These are phyloP conservation scores for Ips nitidus DNA, from an alignment of 1,140 invertebrate species.

Conservation along the genomic window DNA sequence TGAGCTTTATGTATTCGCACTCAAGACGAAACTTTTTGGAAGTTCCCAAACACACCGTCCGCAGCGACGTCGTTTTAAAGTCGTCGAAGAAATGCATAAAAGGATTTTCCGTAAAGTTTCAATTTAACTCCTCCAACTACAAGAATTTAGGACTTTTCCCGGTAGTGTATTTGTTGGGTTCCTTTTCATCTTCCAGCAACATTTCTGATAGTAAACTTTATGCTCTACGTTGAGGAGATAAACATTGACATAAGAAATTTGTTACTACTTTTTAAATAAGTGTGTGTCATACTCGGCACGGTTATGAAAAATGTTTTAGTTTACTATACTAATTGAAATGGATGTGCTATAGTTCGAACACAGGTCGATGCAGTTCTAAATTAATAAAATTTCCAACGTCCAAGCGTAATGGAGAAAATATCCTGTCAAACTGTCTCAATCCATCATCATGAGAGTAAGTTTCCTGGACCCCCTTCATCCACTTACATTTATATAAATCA, in stretches of 20 bases:
- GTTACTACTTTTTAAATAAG: too few species aligned
- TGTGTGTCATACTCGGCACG: too few species aligned
- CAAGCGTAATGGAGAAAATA: slow-evolving; percentile 31
- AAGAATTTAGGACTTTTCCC: not conserved
- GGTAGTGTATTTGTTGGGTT: too few species aligned
- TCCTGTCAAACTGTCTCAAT: slow-evolving; percentile 34
- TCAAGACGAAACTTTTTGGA: slow-evolving; percentile 1
- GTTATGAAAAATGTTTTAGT: too few species aligned
- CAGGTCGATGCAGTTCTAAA: too few species aligned
- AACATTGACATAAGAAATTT: too few species aligned
- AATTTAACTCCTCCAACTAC: slow-evolving; percentile 10
- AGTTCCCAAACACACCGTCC: slow-evolving; percentile 9
- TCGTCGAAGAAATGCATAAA: slow-evolving; percentile 6
- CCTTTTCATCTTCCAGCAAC: too few species aligned
- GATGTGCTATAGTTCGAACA: too few species aligned
- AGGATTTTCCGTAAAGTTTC: slow-evolving; percentile 8
- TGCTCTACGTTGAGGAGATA: too few species aligned
- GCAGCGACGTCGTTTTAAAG: slow-evolving; percentile 10
- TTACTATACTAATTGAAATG: too few species aligned
- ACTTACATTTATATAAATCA: slow-evolving; percentile 42
- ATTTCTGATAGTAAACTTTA: too few species aligned
- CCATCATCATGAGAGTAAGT: slow-evolving; percentile 35
- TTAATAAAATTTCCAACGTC: slow-evolving; percentile 4
- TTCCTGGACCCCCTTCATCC: slow-evolving; percentile 30
- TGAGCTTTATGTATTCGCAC: slow-evolving; percentile 14